A percentile compares a stretch with the other conserved stretches of the same genome.
Conservation (phyloP, 1,140 invertebrate genomes). For the Drosophila sp. region DNA sequence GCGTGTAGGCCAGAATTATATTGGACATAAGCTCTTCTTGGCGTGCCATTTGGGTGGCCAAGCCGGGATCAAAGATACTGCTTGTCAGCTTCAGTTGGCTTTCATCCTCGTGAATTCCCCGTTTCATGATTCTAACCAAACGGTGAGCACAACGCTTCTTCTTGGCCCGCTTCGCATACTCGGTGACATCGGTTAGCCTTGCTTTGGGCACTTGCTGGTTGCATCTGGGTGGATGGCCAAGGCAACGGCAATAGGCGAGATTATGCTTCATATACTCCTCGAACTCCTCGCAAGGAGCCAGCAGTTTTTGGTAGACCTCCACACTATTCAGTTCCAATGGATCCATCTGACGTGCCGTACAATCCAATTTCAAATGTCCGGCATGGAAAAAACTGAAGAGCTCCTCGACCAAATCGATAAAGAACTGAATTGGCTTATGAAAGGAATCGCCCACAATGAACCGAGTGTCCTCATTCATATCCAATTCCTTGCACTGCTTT, state of each 20-base stretch:
- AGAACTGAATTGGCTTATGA: conserved; percentile 72
- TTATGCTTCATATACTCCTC: conserved; percentile 63
- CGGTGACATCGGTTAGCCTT: neutral
- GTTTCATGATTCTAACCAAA: neutral
- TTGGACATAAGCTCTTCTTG: neutral
- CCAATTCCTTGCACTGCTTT: conserved; percentile 24
- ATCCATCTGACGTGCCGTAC: conserved; percentile 50
- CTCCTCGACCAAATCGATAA: conserved; percentile 60
- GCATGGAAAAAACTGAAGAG: conserved; percentile 64
- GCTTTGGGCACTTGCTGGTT: neutral
- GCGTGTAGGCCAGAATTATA: neutral
- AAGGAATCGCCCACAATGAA: conserved; percentile 62
- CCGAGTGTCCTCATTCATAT: conserved; percentile 29
- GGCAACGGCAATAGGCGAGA: conserved; percentile 64
- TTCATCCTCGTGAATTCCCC: neutral
- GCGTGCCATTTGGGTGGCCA: neutral
- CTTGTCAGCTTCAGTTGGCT: too few species aligned
- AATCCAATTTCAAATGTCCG: conserved; percentile 53
- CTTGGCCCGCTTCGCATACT: neutral
- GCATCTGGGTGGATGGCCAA: conserved; percentile 30
- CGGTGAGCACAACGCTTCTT: neutral
- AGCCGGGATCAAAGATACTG: neutral
- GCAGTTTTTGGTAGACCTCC: conserved; percentile 46
- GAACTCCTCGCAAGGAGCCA: conserved; percentile 64
- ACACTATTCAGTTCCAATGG: conserved; percentile 47